These are phyloP conservation scores for Ascaphus truei DNA, from an alignment of 2,113 vertebrate genomes.

Conservation along the genomic window DNA sequence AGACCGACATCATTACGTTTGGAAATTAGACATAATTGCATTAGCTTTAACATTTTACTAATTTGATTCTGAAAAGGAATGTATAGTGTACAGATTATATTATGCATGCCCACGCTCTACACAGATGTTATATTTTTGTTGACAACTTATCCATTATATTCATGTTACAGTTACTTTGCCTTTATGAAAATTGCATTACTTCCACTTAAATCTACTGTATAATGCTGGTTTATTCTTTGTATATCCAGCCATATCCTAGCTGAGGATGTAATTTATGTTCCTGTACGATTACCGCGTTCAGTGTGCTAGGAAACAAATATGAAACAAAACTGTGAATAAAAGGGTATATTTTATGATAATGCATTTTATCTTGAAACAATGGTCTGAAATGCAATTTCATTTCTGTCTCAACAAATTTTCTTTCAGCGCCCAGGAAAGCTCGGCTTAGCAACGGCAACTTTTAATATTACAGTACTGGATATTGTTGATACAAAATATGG, in stretches of 20 bases:
- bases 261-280: constrained; percentile 48
- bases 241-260: constrained; percentile 23
- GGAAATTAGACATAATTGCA: too few relatives aligned
- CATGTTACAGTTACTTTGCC: constrained; percentile 36
- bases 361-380: constrained; percentile 53
- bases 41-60: too few relatives aligned
- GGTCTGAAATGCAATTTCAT: constrained; percentile 47
- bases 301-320: constrained; percentile 46
- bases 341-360: constrained; percentile 37
- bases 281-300: constrained; percentile 38
- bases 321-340: constrained; percentile 34
- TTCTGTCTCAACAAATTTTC: constrained; percentile 37
- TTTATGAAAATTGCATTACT: constrained; percentile 49
- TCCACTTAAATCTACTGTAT: constrained; percentile 43
- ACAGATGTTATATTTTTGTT: too few relatives aligned
- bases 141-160: too few relatives aligned
- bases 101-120: too few relatives aligned
- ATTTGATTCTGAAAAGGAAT: too few relatives aligned
- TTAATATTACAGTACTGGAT: constrained; percentile 22
- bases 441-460: constrained; percentile 37
- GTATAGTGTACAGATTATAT: too few relatives aligned
- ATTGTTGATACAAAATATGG: too few relatives aligned
- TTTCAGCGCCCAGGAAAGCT: constrained; percentile 28
- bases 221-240: constrained; percentile 38
- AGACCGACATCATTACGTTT: too few relatives aligned